Percentiles rank a stretch among this genome's conserved stretches.
phyloP scores from a whole-genome alignment of 23 tunicate genomes.

The Halocynthia aurantium region DNA sequence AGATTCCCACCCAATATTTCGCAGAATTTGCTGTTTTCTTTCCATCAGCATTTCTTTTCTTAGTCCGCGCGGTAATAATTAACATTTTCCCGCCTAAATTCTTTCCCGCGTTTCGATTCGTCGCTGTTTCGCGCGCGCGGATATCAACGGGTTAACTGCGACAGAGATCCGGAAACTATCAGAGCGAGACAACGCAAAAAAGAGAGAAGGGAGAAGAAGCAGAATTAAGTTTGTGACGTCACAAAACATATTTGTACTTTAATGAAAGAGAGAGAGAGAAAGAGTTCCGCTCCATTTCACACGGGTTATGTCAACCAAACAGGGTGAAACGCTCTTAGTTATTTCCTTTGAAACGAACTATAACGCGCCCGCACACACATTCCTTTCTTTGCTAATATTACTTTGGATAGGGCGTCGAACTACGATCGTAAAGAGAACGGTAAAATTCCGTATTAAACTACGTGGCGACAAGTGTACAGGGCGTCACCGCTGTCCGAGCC shows the following conservation, averaged over 20 bases:
- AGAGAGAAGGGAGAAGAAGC: too few relatives aligned
- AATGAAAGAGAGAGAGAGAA: neutral
- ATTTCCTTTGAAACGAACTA: neutral
- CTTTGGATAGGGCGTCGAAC: neutral
- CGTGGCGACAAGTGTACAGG: constrained; percentile 8
- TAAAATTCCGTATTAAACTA: neutral
- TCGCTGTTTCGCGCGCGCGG: too few relatives aligned
- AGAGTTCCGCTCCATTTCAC: constrained; percentile 28
- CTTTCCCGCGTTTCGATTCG: too few relatives aligned
- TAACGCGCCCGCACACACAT: constrained; percentile 15
- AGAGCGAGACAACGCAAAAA: neutral
- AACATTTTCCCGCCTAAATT: too few relatives aligned
- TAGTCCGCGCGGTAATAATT: too few relatives aligned
- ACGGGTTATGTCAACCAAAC: constrained; percentile 13
- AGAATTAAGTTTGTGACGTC: neutral
- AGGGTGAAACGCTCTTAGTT: constrained; percentile 2
- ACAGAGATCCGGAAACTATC: constrained; percentile 2
- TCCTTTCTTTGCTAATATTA: neutral
- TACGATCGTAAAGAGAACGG: neutral
- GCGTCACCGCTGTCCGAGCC: neutral
- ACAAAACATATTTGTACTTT: constrained; percentile 1
- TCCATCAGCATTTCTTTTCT: too few relatives aligned
- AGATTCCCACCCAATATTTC: too few relatives aligned
- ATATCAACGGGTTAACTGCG: neutral
- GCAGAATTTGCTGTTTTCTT: too few relatives aligned